Evolutionary conservation across 2,797 vertebrate genomes (phyloP), one percentile per base, ranked within the genome.

Genomic region (Falco columbarius): DNA sequence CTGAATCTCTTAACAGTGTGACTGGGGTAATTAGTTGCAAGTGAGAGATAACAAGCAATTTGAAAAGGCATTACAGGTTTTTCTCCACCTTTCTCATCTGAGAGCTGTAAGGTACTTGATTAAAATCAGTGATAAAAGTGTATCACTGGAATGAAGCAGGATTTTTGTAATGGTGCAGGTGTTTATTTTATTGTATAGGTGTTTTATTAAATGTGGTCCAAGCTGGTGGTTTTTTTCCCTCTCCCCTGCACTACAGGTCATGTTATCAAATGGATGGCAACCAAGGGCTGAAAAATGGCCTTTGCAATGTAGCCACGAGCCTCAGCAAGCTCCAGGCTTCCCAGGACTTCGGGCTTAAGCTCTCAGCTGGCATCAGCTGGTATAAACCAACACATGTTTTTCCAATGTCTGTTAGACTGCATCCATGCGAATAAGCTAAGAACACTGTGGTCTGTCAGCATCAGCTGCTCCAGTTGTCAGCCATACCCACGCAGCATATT

Each of bases 21-120:
- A 71, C 88, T 89, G 65, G 52, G 63, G 63, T 96, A 97, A 97
- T 97, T 96, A 97, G 96, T 94, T 96, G 86, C 92, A 88, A 96
- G 85, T 93, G 94, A 96, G 92, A 94, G 73, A 89, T 93, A 97
- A 95, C 90, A 95, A 91, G 92, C 95, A 93, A 93, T 97, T 95
- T 95, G 87, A 94, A 95, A 90, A 97, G 72, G 42, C 93, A 85
- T 96, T 95, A 88, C 55, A 79, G 84, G 30, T 86, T 94, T 75
- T 88, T 86, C 40, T 59, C 86, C 82, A 77, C 93, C 89, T 96
- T 93, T 92, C 55, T 85, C 75, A 72, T 94, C 70, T 68, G 75
- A 94, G 81, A 94, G 70, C 84, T 91, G 46, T 80, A 81, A 88
- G 84, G 72, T 59, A 77, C 76, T 92, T 91, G 93, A 93, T 91